Conservation (phyloP, 2,113 vertebrate genomes). For the Cacatua alba region DNA sequence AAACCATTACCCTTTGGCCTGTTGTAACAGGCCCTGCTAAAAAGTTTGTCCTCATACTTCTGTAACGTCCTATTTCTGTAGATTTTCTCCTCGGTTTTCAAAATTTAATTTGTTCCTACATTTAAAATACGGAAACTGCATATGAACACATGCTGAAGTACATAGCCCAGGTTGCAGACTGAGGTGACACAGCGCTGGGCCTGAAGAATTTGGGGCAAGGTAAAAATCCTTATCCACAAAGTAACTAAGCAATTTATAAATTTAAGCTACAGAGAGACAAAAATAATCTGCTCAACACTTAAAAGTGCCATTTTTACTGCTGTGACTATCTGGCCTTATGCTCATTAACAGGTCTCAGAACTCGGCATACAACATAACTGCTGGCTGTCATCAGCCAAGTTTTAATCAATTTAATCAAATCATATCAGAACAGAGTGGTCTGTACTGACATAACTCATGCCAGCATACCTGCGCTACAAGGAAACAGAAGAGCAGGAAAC, state of each 20-base stretch:
- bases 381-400: background rate
- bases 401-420: background rate
- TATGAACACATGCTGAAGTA: background rate
- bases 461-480: background rate
- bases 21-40: background rate
- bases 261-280: background rate
- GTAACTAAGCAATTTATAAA: background rate
- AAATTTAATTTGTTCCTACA: background rate
- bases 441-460: background rate
- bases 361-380: background rate
- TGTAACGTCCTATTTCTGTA: background rate
- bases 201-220: background rate
- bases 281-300: background rate
- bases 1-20: background rate
- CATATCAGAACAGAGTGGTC: background rate
- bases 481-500: background rate
- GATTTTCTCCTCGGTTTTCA: background rate
- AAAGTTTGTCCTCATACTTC: background rate
- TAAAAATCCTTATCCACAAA: background rate
- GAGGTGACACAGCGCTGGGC: background rate
- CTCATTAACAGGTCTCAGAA: background rate
- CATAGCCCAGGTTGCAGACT: background rate
- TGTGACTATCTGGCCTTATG: background rate
- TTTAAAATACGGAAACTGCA: background rate
- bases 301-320: background rate